These are phyloP conservation scores for Sphaeridia pumilis DNA, from an alignment of 2,888 invertebrate genomes.

Conservation along the genomic window DNA sequence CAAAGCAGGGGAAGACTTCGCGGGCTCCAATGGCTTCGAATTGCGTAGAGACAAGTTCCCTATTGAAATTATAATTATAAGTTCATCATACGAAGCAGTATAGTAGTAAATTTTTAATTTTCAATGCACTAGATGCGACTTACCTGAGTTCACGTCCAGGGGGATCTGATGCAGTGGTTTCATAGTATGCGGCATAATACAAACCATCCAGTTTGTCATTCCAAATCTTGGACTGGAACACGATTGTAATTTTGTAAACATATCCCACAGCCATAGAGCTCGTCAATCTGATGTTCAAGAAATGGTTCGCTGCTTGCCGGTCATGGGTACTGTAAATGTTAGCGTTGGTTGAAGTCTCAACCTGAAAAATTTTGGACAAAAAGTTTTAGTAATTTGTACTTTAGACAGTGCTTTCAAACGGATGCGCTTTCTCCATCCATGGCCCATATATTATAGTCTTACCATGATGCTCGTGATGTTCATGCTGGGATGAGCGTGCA, in stretches of 20 bases:
- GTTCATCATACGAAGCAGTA: not conserved
- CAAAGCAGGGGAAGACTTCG: slow-evolving; percentile 24
- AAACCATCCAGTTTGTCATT: not conserved
- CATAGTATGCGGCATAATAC: slow-evolving; percentile 6
- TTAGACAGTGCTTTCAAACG: not conserved
- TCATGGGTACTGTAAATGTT: not conserved
- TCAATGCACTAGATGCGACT: too few relatives aligned
- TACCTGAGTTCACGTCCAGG: too few relatives aligned
- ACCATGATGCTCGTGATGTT: not conserved
- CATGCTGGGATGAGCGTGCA: not conserved
- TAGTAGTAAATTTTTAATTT: not conserved
- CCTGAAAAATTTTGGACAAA: too few relatives aligned
- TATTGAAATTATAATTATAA: not conserved
- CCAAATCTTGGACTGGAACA: slow-evolving; percentile 1
- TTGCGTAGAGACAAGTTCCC: slow-evolving; percentile 24
- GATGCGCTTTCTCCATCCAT: not conserved
- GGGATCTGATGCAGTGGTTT: not conserved
- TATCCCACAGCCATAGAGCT: not conserved
- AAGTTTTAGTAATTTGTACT: too few relatives aligned
- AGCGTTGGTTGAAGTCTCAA: too few relatives aligned
- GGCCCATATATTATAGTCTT: not conserved
- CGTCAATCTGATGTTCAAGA: not conserved
- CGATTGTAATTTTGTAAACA: not conserved
- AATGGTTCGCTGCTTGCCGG: not conserved
- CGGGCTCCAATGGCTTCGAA: slow-evolving; percentile 27